Percentiles rank a stretch among this genome's conserved stretches.
These are phyloP conservation scores for Pungitius pungitius DNA, from an alignment of 2,113 vertebrate genomes.

Conservation along the genomic window DNA sequence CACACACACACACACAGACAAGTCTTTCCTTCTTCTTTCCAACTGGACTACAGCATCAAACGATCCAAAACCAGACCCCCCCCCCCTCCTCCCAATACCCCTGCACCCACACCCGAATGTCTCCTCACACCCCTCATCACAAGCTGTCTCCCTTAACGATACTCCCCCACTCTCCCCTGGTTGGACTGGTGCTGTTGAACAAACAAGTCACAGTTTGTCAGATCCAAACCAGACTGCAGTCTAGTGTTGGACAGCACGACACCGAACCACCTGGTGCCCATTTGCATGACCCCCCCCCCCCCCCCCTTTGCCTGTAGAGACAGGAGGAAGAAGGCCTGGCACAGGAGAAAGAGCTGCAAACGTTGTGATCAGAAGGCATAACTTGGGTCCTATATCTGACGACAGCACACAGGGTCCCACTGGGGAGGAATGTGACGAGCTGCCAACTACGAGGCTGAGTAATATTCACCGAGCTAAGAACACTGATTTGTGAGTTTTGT, in stretches of 20 bases:
- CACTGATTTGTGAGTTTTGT: background rate
- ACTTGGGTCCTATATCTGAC: background rate
- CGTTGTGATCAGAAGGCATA: background rate
- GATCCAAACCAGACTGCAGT: constrained; percentile 41
- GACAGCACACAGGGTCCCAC: background rate
- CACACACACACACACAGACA: constrained; percentile 39
- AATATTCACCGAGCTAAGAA: background rate
- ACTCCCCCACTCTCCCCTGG: constrained; percentile 43
- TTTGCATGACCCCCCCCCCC: background rate
- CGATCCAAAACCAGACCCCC: constrained; percentile 35
- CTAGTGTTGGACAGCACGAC: constrained; percentile 28
- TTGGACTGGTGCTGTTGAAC: constrained; percentile 49
- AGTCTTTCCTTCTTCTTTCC: constrained; percentile 47
- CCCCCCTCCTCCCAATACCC: background rate
- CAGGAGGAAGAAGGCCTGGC: background rate
- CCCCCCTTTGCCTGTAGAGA: background rate
- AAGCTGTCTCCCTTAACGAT: constrained; percentile 58
- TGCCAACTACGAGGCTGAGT: too few relatives aligned
- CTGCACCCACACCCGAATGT: constrained; percentile 18
- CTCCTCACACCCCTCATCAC: constrained; percentile 45
- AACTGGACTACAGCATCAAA: constrained; percentile 61
- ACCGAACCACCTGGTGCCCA: constrained; percentile 22
- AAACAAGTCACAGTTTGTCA: constrained; percentile 70
- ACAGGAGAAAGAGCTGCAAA: background rate
- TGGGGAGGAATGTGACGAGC: background rate